Percentiles rank a stretch among this genome's conserved stretches.
phyloP scores from a whole-genome alignment of 2,888 invertebrate species.

The Caenorhabditis japonica region DNA sequence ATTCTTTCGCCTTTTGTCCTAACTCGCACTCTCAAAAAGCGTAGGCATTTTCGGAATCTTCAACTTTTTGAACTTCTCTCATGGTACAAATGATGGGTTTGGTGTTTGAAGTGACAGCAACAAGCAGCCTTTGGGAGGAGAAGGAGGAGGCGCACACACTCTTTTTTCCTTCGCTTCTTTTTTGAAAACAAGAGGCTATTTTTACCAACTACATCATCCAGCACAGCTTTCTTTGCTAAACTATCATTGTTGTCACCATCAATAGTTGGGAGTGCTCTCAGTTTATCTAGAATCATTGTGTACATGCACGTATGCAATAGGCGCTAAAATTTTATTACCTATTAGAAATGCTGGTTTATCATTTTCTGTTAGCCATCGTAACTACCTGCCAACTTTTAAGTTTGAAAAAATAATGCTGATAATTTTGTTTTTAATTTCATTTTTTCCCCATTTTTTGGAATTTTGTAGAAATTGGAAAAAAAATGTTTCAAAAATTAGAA shows the following conservation, averaged over 20 bases:
- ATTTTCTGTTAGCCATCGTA: conserved; percentile 2
- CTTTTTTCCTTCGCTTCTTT: conserved; percentile 12
- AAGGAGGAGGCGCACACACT: no score
- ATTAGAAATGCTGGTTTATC: conserved; percentile 2
- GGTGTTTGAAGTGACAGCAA: conserved; percentile 47
- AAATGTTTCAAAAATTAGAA: no score
- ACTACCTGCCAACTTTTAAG: conserved; percentile 8
- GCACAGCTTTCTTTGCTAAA: conserved; percentile 3
- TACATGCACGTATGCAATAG: no score
- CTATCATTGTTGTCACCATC: no score
- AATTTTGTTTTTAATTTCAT: no score
- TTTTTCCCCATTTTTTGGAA: no score
- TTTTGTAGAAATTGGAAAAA: conserved; percentile 18
- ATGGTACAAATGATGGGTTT: conserved; percentile 52
- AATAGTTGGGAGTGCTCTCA: no score
- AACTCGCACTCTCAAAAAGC: conserved; percentile 47
- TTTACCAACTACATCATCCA: conserved; percentile 45
- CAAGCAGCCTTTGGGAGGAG: conserved; percentile 27
- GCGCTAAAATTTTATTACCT: background rate
- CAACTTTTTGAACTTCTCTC: conserved; percentile 52
- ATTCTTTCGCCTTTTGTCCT: conserved; percentile 56
- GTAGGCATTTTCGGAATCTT: conserved; percentile 53
- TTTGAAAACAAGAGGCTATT: conserved; percentile 25
- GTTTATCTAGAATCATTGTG: no score
- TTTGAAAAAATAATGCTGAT: no score